phyloP scores from a whole-genome alignment of 1,140 invertebrate genomes.

The Eupristina koningsbergeri region DNA sequence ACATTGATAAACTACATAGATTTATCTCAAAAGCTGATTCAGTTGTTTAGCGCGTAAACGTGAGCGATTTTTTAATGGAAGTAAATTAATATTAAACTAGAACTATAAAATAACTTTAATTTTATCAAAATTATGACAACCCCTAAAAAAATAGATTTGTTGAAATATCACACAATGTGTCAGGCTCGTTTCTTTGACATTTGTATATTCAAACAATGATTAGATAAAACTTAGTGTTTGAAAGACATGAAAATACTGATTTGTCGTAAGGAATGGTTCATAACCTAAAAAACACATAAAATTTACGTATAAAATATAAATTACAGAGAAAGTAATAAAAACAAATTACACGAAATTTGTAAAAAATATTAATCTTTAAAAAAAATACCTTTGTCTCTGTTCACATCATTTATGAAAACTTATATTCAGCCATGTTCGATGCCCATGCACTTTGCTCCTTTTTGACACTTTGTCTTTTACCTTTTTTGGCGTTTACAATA shows the following conservation, averaged over 20 bases:
- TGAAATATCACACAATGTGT: not conserved
- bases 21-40: not conserved
- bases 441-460: conserved; percentile 3
- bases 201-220: not conserved
- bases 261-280: conserved; percentile 39
- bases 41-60: not conserved
- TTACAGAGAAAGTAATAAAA: not conserved
- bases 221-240: not conserved
- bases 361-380: not conserved
- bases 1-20: not conserved
- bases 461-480: not conserved
- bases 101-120: not conserved
- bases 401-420: not conserved
- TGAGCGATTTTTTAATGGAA: not conserved
- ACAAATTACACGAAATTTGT: not conserved
- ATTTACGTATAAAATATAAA: not conserved
- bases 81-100: not conserved
- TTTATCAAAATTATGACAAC: not conserved
- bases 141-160: not conserved
- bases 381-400: not conserved
- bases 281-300: conserved; percentile 53
- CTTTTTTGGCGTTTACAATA: not conserved
- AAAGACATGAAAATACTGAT: conserved; percentile 6
- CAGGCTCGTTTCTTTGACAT: not conserved
- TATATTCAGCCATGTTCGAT: not conserved